Percentiles rank a stretch among this genome's conserved stretches.
phyloP scores from a whole-genome alignment of 2,113 vertebrate species.

The Nymphicus hollandicus region DNA sequence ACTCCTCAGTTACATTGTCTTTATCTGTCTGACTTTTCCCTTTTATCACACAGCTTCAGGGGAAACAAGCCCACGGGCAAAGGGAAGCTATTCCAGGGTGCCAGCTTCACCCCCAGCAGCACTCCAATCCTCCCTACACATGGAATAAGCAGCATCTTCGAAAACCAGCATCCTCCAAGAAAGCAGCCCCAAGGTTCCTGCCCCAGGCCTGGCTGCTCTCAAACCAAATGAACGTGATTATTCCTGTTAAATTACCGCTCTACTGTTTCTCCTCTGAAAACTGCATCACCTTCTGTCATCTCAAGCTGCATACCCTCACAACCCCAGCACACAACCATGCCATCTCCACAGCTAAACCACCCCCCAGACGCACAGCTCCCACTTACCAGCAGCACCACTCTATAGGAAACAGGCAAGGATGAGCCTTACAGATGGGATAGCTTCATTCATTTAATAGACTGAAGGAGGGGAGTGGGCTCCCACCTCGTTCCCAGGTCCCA shows the following conservation, averaged over 20 bases:
- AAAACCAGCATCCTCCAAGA: background rate
- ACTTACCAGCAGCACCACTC: background rate
- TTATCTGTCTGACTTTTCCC: background rate
- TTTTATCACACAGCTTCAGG: background rate
- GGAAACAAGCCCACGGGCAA: background rate
- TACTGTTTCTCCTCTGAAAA: background rate
- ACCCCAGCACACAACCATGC: rapidly evolving
- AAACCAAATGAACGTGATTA: background rate
- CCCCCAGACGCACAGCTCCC: background rate
- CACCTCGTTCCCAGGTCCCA: background rate
- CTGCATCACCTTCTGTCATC: background rate
- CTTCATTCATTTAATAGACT: background rate
- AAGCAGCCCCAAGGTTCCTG: background rate
- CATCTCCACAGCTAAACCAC: background rate
- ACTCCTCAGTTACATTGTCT: background rate
- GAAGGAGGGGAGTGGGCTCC: background rate
- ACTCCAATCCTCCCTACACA: background rate
- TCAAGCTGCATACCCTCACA: background rate
- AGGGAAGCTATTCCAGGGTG: background rate
- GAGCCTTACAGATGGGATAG: rapidly evolving
- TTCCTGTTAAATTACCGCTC: background rate
- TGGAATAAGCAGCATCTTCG: background rate
- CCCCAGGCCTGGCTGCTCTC: background rate
- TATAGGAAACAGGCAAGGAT: rapidly evolving
- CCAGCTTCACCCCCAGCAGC: background rate